phyloP scores from a whole-genome alignment of 1,140 invertebrate species.

The Ylistrum balloti region DNA sequence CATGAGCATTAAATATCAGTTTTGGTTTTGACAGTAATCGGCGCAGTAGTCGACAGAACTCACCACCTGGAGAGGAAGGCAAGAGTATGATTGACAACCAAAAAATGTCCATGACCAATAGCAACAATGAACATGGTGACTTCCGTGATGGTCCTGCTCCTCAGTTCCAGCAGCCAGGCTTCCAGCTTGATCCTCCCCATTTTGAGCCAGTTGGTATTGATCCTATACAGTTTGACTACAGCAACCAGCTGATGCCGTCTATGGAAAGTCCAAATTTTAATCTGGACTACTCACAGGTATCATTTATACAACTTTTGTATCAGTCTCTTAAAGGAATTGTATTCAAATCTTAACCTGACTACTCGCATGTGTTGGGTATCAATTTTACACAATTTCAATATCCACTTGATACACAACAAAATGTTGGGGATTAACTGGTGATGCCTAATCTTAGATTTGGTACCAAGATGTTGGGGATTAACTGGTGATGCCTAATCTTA shows the following conservation, averaged over 20 bases:
- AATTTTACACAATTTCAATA: too few species aligned
- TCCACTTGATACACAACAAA: too few species aligned
- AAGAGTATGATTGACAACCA: slow-evolving; percentile 60
- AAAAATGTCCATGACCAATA: slow-evolving; percentile 56
- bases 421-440: too few species aligned
- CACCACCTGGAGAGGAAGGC: slow-evolving; percentile 92
- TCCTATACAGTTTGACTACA: slow-evolving; percentile 81
- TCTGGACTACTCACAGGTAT: slow-evolving; percentile 79
- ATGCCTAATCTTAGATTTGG: too few species aligned
- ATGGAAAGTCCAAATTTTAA: slow-evolving; percentile 83
- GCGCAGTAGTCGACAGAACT: slow-evolving; percentile 92
- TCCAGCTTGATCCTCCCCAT: slow-evolving; percentile 77
- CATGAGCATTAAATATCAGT: neutral
- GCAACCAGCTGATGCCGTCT: slow-evolving; percentile 80
- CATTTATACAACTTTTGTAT: neutral
- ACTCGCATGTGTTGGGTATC: too few species aligned
- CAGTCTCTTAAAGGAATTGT: too few species aligned
- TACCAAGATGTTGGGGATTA: too few species aligned
- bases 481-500: too few species aligned
- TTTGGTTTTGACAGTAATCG: slow-evolving; percentile 43
- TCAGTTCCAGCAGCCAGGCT: slow-evolving; percentile 71
- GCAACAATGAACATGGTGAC: slow-evolving; percentile 61
- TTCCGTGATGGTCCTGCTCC: slow-evolving; percentile 65
- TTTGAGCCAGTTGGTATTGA: slow-evolving; percentile 81
- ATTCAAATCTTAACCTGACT: too few species aligned